A percentile compares a stretch with the other conserved stretches of the same genome.
phyloP scores from a whole-genome alignment of 1,140 invertebrate species.

The Thalassaphorura encarpata region DNA sequence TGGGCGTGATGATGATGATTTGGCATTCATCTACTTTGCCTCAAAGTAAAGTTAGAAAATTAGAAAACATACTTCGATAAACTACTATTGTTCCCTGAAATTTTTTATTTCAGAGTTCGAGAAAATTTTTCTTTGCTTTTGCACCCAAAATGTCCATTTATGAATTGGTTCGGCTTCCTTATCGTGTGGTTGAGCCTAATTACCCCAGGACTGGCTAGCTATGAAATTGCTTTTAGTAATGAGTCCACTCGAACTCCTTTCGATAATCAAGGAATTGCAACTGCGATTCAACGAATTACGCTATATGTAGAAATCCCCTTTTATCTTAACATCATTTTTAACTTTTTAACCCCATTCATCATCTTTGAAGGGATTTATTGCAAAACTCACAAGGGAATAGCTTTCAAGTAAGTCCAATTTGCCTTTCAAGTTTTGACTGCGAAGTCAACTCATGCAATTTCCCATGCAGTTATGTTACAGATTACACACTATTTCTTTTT shows the following conservation, averaged over 20 bases:
- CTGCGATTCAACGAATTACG: background rate
- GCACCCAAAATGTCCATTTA: slow-evolving; percentile 21
- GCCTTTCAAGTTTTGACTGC: background rate
- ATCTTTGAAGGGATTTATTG: background rate
- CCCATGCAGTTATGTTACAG: too few relatives aligned
- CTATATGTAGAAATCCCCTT: slow-evolving; percentile 1
- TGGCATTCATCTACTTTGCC: slow-evolving; percentile 24
- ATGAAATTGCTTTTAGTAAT: slow-evolving; percentile 11
- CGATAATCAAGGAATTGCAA: too few relatives aligned
- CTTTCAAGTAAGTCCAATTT: background rate
- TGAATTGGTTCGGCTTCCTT: slow-evolving; percentile 3
- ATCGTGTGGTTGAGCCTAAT: slow-evolving; percentile 8
- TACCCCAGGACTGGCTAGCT: slow-evolving; percentile 12
- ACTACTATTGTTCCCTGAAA: background rate
- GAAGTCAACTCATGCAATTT: background rate
- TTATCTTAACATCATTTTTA: background rate
- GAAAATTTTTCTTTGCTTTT: slow-evolving; percentile 11
- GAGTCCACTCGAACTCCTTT: too few relatives aligned
- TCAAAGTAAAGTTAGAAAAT: background rate
- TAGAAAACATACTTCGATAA: background rate
- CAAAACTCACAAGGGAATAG: slow-evolving; percentile 4
- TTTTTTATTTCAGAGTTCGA: background rate
- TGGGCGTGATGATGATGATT: slow-evolving; percentile 16
- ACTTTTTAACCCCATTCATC: slow-evolving; percentile 7
- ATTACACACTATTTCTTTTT: background rate